Conservation (phyloP, 1,140 invertebrate genomes). For the Dendroctonus valens region DNA sequence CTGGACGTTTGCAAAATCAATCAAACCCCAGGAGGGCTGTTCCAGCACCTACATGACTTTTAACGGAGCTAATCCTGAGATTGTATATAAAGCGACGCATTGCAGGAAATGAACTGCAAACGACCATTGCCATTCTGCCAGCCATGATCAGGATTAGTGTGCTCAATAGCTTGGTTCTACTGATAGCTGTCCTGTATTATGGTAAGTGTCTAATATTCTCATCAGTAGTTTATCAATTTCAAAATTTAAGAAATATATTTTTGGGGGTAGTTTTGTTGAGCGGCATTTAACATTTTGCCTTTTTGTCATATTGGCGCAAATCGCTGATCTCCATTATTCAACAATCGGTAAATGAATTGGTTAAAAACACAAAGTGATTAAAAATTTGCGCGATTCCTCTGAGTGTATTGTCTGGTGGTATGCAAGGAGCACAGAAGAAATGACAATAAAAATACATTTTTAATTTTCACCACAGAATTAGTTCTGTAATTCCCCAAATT, state of each 20-base stretch:
- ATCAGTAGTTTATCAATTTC: neutral
- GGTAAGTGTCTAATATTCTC: conserved; percentile 5
- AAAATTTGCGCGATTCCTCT: too few relatives aligned
- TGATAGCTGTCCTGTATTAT: conserved; percentile 11
- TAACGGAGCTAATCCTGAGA: conserved; percentile 7
- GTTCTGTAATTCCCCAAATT: too few relatives aligned
- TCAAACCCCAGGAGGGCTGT: conserved; percentile 24
- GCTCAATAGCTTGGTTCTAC: conserved; percentile 7
- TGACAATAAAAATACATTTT: too few relatives aligned
- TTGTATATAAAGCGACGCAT: conserved; percentile 15
- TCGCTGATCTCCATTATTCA: neutral
- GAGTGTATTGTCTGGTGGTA: too few relatives aligned
- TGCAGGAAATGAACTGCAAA: neutral
- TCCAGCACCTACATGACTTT: conserved; percentile 2
- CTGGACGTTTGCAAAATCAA: conserved; percentile 6
- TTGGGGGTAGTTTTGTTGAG: neutral
- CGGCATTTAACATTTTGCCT: neutral
- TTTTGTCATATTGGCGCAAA: neutral
- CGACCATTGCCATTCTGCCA: neutral
- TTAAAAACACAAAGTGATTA: too few relatives aligned
- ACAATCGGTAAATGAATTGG: too few relatives aligned
- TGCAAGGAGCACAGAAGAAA: too few relatives aligned
- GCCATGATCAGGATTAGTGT: conserved; percentile 19
- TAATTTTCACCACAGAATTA: too few relatives aligned
- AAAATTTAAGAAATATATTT: neutral